phyloP scores from a whole-genome alignment of 2,797 vertebrate genomes.

The Eupleurogrammus muticus region DNA sequence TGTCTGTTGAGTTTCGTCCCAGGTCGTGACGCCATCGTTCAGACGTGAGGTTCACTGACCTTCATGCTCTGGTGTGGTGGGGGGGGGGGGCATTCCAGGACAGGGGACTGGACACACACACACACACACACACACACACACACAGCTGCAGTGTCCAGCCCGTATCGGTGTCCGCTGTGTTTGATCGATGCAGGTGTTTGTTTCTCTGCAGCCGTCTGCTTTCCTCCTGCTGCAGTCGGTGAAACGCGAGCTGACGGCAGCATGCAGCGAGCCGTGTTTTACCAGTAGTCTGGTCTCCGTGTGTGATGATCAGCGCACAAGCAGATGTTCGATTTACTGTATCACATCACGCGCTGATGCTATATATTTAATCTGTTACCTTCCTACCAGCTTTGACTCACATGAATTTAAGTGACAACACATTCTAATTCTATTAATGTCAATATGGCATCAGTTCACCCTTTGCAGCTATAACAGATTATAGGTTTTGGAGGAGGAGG shows the following conservation, averaged over 20 bases:
- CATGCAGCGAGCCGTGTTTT: conserved; percentile 24
- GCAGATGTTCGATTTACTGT: conserved; percentile 14
- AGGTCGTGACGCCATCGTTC: not conserved
- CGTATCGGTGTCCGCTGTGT: conserved; percentile 30
- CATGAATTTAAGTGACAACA: too few species aligned
- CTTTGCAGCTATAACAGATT: too few species aligned
- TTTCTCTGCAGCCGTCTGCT: conserved; percentile 45
- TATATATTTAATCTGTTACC: not conserved
- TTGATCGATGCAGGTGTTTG: conserved; percentile 60
- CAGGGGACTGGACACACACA: conserved; percentile 3
- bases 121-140: not conserved
- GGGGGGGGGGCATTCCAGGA: conserved; percentile 29
- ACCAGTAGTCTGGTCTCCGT: conserved; percentile 17
- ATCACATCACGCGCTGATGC: not conserved
- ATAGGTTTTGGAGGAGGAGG: too few species aligned
- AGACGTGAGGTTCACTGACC: conserved; percentile 16
- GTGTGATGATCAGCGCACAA: conserved; percentile 13
- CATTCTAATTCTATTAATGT: too few species aligned
- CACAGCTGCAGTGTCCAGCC: conserved; percentile 15
- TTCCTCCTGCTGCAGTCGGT: conserved; percentile 39
- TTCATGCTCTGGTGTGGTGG: conserved; percentile 25
- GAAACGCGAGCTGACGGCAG: conserved; percentile 59
- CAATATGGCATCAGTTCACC: too few species aligned
- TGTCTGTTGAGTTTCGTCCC: conserved; percentile 13
- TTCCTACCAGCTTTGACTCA: too few species aligned